phyloP scores from a whole-genome alignment of 2,888 invertebrate genomes.

The Pilophorus perplexus region DNA sequence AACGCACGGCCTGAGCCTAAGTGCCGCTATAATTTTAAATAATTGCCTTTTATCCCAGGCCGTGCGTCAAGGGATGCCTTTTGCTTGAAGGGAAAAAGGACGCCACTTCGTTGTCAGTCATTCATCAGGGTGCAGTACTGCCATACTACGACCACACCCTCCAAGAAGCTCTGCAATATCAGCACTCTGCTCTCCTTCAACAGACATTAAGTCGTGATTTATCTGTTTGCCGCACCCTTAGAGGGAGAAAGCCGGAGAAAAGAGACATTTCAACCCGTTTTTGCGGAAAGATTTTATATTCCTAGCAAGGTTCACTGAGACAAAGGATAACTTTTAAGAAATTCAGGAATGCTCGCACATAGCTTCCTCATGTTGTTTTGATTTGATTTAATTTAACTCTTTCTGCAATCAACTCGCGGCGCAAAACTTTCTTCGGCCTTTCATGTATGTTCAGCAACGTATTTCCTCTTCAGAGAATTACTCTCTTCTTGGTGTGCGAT shows the following conservation, averaged over 20 bases:
- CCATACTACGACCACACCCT: neutral
- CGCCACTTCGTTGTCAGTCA: conserved; percentile 24
- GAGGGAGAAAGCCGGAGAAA: neutral
- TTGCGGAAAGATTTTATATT: too few relatives aligned
- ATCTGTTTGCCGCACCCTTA: conserved; percentile 36
- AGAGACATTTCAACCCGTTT: neutral
- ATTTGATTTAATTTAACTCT: too few relatives aligned
- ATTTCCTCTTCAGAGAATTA: too few relatives aligned
- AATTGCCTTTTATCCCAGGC: conserved; percentile 47
- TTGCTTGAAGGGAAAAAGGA: neutral
- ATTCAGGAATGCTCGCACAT: too few relatives aligned
- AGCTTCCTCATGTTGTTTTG: too few relatives aligned
- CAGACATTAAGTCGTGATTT: conserved; percentile 36
- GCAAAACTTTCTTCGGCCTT: too few relatives aligned
- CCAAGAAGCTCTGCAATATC: conserved; percentile 16
- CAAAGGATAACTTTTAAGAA: too few relatives aligned
- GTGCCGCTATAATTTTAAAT: conserved; percentile 49
- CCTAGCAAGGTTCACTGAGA: too few relatives aligned
- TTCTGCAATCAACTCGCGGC: too few relatives aligned
- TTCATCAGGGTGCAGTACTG: conserved; percentile 10
- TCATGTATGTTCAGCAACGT: too few relatives aligned
- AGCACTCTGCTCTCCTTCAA: conserved; percentile 33
- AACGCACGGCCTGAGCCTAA: conserved; percentile 45
- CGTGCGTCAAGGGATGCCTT: conserved; percentile 8
- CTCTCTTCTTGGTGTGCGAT: too few relatives aligned